phyloP scores from a whole-genome alignment of 2,797 vertebrate genomes.

The Halcyon leucocephala region DNA sequence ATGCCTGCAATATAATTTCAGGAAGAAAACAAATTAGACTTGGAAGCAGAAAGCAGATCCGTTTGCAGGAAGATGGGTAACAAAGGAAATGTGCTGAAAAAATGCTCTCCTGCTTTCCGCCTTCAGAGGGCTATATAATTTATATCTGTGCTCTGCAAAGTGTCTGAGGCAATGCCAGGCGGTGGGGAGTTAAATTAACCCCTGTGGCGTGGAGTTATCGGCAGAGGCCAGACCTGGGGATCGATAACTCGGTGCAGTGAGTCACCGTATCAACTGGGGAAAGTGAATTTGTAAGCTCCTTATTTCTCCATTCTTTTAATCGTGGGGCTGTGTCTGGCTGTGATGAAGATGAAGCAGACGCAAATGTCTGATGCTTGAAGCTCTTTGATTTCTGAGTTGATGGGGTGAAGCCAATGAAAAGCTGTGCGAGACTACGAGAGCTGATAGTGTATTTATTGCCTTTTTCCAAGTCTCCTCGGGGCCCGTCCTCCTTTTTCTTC shows the following conservation, averaged over 20 bases:
- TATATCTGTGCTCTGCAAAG: slow-evolving; percentile 53
- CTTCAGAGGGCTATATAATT: slow-evolving; percentile 50
- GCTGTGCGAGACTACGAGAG: background rate
- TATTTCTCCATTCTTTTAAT: slow-evolving; percentile 74
- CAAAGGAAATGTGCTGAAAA: slow-evolving; percentile 45
- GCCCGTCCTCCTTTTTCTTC: background rate
- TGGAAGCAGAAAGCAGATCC: background rate
- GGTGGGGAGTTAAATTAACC: slow-evolving; percentile 66
- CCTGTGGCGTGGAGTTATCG: slow-evolving; percentile 46
- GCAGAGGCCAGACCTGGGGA: slow-evolving; percentile 63
- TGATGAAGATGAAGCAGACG: slow-evolving; percentile 69
- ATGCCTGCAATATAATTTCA: slow-evolving; percentile 17
- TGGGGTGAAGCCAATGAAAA: slow-evolving; percentile 63
- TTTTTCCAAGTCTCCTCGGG: background rate
- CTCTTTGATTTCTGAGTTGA: slow-evolving; percentile 69
- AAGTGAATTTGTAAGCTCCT: slow-evolving; percentile 63
- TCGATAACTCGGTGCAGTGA: slow-evolving; percentile 52
- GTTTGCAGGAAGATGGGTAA: background rate
- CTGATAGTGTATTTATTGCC: slow-evolving; percentile 15
- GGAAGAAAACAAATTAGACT: slow-evolving; percentile 49
- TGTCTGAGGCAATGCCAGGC: slow-evolving; percentile 50
- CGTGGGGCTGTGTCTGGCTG: slow-evolving; percentile 34
- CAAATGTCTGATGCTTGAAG: slow-evolving; percentile 61
- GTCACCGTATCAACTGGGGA: slow-evolving; percentile 22
- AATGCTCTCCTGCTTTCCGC: background rate